Base-by-base conservation (phyloP, 1,140 invertebrate species). In the Cydia amplana region DNA sequence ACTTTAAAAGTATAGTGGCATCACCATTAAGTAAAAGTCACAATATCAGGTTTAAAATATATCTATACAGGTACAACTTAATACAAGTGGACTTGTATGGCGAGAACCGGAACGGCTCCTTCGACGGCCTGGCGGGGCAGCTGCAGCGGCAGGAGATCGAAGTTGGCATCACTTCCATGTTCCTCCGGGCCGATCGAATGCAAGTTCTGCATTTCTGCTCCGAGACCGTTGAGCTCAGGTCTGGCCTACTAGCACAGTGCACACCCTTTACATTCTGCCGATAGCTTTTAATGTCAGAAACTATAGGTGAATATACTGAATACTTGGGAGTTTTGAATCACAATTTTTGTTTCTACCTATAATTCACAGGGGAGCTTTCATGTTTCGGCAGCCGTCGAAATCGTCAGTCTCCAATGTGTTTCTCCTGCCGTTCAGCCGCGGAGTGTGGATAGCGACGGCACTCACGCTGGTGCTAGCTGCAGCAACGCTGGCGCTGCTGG, bases 331-430 rank as follows among this genome's bases (percentile, higher is more conserved):
- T 28, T 28, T 28, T 28, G 28, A 28, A 28, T 28, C 28, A 1
- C 28, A 28, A 28, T 28, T 3, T 28, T 28, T 40, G 2, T 65
- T 20, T n/a, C n/a, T n/a, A n/a, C n/a, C n/a, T n/a, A n/a, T n/a
- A n/a, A 60, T 76, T 18, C 43, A 23, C 81, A 91, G 90, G n/a
- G 83, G 85, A n/a, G 82, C 83, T 0, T 93, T 94, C 74, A 91
- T 96, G 75, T 96, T 96, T 83, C 93, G 95, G 0, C 94, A 95
- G 85, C 95, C 95, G 1, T 93, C 95, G 36, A 87, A 95, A 23
- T 95, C 95, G 0, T 94, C 94, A 0, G 94, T 96, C 18, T 93
- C 91, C 14, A 96, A 96, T 85, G 94, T 96, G 51, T 96, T 95
- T 80, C 90, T 91, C 32, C 83, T 96, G 81, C 95, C 95, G 12